Conservation (phyloP, 2,113 vertebrate genomes). For the Oncorhynchus keta region DNA sequence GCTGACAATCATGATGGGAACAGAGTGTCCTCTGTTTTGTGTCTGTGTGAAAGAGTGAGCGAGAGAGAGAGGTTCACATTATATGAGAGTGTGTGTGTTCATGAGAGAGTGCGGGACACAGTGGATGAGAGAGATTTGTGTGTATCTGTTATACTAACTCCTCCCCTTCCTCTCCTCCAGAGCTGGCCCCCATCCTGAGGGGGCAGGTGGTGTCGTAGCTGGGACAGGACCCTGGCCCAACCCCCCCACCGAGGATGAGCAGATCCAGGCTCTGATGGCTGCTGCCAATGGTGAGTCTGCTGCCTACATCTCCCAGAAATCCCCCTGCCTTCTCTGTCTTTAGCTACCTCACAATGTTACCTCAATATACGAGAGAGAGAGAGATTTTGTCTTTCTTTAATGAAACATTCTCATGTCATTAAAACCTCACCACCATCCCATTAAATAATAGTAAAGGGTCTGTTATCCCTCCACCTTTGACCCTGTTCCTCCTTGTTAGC, state of each 20-base stretch:
- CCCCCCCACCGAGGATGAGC: slow-evolving; percentile 94
- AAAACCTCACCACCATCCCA: too few relatives aligned
- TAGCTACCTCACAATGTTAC: neutral
- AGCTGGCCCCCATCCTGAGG: slow-evolving; percentile 4
- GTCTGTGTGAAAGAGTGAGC: neutral
- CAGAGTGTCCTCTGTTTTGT: neutral
- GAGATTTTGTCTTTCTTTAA: too few relatives aligned
- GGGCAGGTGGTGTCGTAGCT: slow-evolving; percentile 74
- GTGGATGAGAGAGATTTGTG: neutral
- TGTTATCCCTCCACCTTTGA: too few relatives aligned
- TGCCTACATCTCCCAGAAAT: slow-evolving; percentile 15
- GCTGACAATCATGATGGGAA: neutral
- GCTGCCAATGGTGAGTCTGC: slow-evolving; percentile 87
- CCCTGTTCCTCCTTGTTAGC: too few relatives aligned
- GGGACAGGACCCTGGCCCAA: slow-evolving; percentile 95
- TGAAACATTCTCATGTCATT: too few relatives aligned
- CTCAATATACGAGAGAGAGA: neutral
- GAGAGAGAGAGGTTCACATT: too few relatives aligned
- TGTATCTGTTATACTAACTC: slow-evolving; percentile 29
- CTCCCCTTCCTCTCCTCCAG: slow-evolving; percentile 6
- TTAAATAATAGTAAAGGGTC: too few relatives aligned
- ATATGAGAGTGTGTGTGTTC: neutral
- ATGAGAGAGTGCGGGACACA: neutral
- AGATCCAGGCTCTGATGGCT: slow-evolving; percentile 97
- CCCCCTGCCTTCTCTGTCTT: neutral